Evolutionary conservation across 1,140 invertebrate genomes (phyloP).

Genomic region (Whitmania pigra): DNA sequence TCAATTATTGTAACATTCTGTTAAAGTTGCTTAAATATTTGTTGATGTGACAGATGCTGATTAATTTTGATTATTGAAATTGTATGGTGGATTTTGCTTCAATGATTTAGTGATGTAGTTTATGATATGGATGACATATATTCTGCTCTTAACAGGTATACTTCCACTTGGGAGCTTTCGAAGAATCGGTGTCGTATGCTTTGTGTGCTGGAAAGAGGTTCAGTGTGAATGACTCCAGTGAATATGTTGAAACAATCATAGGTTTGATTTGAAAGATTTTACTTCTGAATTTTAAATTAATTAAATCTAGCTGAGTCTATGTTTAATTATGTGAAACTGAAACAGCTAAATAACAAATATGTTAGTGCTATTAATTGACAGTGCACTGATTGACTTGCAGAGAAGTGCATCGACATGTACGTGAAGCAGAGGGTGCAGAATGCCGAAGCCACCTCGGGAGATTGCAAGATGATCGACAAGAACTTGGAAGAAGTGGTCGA

Average conservation of each 20-base stretch:
- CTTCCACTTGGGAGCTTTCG: constrained; percentile 89
- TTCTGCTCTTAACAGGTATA: constrained; percentile 53
- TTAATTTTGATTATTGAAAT: too few species aligned
- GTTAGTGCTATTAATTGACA: not conserved
- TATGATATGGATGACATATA: too few species aligned
- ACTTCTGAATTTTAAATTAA: not conserved
- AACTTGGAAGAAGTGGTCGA: constrained; percentile 86
- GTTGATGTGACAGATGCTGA: too few species aligned
- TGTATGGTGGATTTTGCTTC: too few species aligned
- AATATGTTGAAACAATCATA: constrained; percentile 93
- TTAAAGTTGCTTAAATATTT: not conserved
- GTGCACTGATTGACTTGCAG: constrained; percentile 18
- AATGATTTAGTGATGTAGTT: too few species aligned
- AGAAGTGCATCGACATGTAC: constrained; percentile 89
- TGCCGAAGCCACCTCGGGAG: constrained; percentile 48
- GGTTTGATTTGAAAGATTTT: constrained; percentile 42
- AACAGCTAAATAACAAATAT: not conserved
- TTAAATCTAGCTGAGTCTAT: not conserved
- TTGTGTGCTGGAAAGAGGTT: constrained; percentile 81
- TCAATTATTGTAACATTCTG: not conserved
- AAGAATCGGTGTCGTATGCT: constrained; percentile 85
- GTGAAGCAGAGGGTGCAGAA: constrained; percentile 64
- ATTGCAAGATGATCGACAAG: constrained; percentile 61
- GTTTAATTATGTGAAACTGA: not conserved
- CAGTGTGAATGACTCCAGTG: constrained; percentile 77